Percentiles rank a stretch among this genome's conserved stretches.
These are phyloP conservation scores for Takifugu ocellatus DNA, from an alignment of 2,797 vertebrate genomes.

Conservation along the genomic window DNA sequence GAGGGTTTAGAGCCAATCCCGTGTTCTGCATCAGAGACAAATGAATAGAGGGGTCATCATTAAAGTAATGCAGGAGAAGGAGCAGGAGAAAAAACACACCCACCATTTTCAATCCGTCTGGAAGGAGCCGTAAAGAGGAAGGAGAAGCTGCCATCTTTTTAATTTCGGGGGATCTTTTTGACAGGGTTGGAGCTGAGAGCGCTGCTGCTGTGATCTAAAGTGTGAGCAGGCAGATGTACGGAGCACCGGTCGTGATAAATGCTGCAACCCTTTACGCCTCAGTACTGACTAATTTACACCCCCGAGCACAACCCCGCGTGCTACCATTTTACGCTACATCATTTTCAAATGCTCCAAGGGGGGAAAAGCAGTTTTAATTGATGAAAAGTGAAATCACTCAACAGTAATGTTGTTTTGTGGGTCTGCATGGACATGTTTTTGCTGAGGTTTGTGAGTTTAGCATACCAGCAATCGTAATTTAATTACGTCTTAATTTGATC, in stretches of 20 bases:
- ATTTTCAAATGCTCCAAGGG: background rate
- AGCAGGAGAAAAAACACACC: too few species aligned
- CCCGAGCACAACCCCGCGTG: background rate
- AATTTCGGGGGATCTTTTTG: too few species aligned
- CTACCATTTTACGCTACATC: background rate
- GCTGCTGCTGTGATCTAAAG: background rate
- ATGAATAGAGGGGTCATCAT: too few species aligned
- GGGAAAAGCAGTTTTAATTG: slow-evolving; percentile 11
- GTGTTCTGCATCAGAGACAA: too few species aligned
- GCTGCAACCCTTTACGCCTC: background rate
- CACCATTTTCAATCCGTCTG: too few species aligned
- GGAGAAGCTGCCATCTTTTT: too few species aligned
- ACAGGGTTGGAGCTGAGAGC: too few species aligned
- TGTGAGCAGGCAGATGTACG: slow-evolving; percentile 1
- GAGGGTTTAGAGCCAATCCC: too few species aligned
- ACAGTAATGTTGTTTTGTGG: slow-evolving; percentile 1
- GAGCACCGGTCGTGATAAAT: slow-evolving; percentile 6
- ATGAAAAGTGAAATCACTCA: slow-evolving; percentile 17
- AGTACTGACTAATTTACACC: background rate
- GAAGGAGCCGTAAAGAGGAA: too few species aligned
- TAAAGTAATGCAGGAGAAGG: too few species aligned
- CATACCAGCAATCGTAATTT: slow-evolving; percentile 34
- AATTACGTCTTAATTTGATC: slow-evolving; percentile 49
- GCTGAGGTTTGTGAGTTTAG: slow-evolving; percentile 26
- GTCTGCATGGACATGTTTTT: slow-evolving; percentile 14